A percentile compares a stretch with the other conserved stretches of the same genome.
Conservation (phyloP, 2,888 invertebrate genomes). For the Rhingia rostrata region DNA sequence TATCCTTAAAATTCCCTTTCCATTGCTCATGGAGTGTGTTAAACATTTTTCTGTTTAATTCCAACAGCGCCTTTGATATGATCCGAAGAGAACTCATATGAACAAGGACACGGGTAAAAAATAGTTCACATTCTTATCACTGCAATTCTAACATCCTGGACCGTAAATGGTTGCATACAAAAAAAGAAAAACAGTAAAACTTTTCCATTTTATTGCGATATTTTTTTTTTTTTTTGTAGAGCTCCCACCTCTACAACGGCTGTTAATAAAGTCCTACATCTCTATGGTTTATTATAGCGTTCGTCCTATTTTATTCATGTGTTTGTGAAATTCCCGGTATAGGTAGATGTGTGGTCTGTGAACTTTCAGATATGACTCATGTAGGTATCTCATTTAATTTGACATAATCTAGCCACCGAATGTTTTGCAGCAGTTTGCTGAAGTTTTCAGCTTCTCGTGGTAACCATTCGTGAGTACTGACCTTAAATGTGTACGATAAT, state of each 20-base stretch:
- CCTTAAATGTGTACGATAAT: constrained; percentile 17
- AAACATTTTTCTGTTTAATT: constrained; percentile 21
- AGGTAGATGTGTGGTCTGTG: constrained; percentile 22
- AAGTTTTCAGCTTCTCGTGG: constrained; percentile 28
- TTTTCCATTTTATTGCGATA: not conserved
- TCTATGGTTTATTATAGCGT: constrained; percentile 8
- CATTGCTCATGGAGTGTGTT: constrained; percentile 30
- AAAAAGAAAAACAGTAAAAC: constrained; percentile 12
- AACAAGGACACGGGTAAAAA: not conserved
- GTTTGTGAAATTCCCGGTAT: too few species aligned
- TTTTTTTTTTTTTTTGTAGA: constrained; percentile 27
- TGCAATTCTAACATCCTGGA: constrained; percentile 32
- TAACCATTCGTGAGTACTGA: constrained; percentile 31
- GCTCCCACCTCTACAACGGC: constrained; percentile 6
- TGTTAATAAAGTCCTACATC: constrained; percentile 48
- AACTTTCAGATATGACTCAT: constrained; percentile 67
- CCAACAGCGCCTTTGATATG: constrained; percentile 27
- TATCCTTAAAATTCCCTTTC: constrained; percentile 2
- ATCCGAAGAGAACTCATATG: not conserved
- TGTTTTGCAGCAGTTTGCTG: constrained; percentile 69
- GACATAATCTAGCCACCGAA: constrained; percentile 68
- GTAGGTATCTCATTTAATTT: constrained; percentile 72
- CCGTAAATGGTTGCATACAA: constrained; percentile 37
- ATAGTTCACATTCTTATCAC: constrained; percentile 55
- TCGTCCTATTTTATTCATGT: not conserved